phyloP scores from a whole-genome alignment of 2,113 vertebrate species.

The Malurus elegans region DNA sequence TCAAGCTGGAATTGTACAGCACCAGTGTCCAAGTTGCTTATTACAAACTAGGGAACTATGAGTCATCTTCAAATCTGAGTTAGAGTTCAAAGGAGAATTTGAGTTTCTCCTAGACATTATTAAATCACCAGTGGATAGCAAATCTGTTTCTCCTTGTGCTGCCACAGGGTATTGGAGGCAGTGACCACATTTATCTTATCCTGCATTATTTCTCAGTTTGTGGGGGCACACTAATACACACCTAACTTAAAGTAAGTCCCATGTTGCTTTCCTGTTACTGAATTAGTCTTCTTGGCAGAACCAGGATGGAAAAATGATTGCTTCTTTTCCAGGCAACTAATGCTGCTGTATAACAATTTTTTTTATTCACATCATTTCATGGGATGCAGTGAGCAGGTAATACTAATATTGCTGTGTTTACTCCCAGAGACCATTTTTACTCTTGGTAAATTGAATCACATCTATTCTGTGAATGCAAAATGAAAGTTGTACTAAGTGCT shows the following conservation, averaged over 20 bases:
- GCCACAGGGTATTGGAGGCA: not conserved
- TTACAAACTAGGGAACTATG: not conserved
- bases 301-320: not conserved
- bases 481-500: not conserved
- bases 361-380: not conserved
- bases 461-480: not conserved
- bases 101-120: not conserved
- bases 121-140: not conserved
- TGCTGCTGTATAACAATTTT: not conserved
- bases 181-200: not conserved
- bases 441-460: not conserved
- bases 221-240: not conserved
- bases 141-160: not conserved
- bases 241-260: not conserved
- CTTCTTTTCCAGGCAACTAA: not conserved
- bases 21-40: not conserved
- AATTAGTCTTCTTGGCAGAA: not conserved
- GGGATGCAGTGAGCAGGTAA: not conserved
- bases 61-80: not conserved
- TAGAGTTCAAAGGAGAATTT: not conserved
- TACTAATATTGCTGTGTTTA: not conserved
- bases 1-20: not conserved
- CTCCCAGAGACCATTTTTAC: not conserved
- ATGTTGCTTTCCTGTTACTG: not conserved
- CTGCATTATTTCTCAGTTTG: not conserved